phyloP scores from a whole-genome alignment of 2,888 invertebrate species.

The Seira ritae region DNA sequence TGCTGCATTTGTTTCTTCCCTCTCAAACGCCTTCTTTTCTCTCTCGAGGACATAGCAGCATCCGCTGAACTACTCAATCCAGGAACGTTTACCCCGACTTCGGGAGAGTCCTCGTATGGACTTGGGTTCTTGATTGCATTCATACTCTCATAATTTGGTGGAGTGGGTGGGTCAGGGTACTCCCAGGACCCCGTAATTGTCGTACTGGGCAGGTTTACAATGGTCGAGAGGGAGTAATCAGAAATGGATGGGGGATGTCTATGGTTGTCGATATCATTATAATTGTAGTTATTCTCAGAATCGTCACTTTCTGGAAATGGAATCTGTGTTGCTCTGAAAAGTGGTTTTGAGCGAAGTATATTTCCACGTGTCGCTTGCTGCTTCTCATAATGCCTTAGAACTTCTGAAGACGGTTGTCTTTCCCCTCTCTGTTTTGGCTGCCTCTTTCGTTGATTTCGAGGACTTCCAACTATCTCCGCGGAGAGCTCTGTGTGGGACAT shows the following conservation, averaged over 20 bases:
- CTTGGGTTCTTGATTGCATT: conserved; percentile 53
- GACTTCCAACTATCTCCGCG: conserved; percentile 33
- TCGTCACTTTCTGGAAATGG: conserved; percentile 27
- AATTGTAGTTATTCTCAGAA: conserved; percentile 24
- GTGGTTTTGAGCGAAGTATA: conserved; percentile 17
- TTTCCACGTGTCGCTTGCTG: not conserved
- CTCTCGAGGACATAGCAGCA: conserved; percentile 21
- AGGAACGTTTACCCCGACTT: conserved; percentile 25
- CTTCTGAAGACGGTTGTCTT: conserved; percentile 17
- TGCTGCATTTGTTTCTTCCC: conserved; percentile 22
- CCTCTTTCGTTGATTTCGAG: conserved; percentile 39
- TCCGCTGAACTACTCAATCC: conserved; percentile 6
- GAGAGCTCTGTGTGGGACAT: conserved; percentile 32
- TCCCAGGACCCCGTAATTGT: conserved; percentile 59
- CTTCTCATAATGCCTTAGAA: conserved; percentile 30
- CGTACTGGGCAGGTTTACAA: conserved; percentile 48
- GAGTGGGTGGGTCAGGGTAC: conserved; percentile 67
- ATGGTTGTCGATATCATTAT: conserved; percentile 23
- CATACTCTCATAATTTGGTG: conserved; percentile 63
- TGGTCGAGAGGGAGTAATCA: conserved; percentile 48
- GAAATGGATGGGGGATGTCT: not conserved
- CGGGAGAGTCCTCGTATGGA: conserved; percentile 46
- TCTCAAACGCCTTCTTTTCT: not conserved
- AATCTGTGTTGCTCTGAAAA: conserved; percentile 44
- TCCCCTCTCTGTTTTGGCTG: conserved; percentile 34